These are phyloP conservation scores for Nettapus auritus DNA, from an alignment of 2,113 vertebrate species.

Conservation along the genomic window DNA sequence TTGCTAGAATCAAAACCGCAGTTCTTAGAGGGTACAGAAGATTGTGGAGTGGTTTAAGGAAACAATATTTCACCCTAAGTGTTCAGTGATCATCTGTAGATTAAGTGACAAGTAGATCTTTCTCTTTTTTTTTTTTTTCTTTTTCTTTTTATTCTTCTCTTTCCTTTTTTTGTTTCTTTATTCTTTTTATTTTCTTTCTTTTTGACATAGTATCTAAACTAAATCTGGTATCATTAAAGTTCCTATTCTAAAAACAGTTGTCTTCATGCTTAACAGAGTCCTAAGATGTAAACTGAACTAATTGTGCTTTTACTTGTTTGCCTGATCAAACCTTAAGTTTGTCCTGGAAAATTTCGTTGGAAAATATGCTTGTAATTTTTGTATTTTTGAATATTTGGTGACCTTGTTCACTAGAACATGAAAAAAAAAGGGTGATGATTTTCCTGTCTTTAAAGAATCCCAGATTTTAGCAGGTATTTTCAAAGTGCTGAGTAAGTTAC, in stretches of 20 bases:
- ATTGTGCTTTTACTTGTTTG: background rate
- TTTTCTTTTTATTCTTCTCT: background rate
- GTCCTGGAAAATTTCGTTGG: background rate
- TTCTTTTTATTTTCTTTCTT: background rate
- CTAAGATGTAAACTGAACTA: background rate
- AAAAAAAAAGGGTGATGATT: background rate
- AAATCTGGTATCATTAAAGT: background rate
- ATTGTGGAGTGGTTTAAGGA: slow-evolving; percentile 23
- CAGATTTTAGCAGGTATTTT: background rate
- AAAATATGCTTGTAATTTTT: background rate
- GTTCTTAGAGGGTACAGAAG: background rate
- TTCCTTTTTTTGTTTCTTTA: too few species aligned
- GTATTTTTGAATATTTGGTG: background rate
- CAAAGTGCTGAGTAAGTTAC: too few species aligned
- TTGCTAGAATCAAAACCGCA: background rate
- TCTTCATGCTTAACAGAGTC: background rate
- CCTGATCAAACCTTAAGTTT: background rate
- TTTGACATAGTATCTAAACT: background rate
- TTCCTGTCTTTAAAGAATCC: background rate
- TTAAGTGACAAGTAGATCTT: background rate
- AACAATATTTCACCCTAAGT: slow-evolving; percentile 4
- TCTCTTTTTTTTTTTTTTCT: too few species aligned
- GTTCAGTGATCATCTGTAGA: background rate
- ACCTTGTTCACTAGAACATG: background rate
- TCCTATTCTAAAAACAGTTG: background rate